Evolutionary conservation across 2,888 invertebrate species (phyloP), one percentile per base, ranked within the genome.

Genomic region (Coelopa pilipes): DNA sequence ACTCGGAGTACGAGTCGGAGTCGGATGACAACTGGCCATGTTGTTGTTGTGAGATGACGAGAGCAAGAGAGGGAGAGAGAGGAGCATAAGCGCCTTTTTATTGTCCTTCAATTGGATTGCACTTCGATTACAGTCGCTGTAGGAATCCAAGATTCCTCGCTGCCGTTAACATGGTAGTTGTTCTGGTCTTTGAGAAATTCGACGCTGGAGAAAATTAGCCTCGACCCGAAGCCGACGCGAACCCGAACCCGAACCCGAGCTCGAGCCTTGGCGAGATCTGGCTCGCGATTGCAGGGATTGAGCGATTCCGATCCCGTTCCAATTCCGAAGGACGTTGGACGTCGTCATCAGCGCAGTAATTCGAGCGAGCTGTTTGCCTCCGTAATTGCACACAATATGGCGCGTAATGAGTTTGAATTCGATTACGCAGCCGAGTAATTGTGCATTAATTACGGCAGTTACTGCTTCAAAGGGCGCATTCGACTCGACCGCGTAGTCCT

Each of bases 71-170:
- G 34, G 7, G 34, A 34, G 34, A 34, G 34, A 34, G 34, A 34
- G 7, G 34, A 7, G 7, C 4, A 34, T 4, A 7, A 34, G 34
- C 34, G 34, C 34, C 70, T 75, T 82, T 84, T 85, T 81, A 85
- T 85, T 85, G 84, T 82, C 80, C 82, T 83, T 85, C 84, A 84
- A 85, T 85, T 85, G 84, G 79, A 34, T 47, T 63, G 47, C 49
- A 34, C 17, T 45, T 45, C 45, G 45, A 45, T 12, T 24, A 53
- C 62, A 34, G 45, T 2, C 45, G 15, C 46, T n/a, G 13, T n/a
- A 34, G 17, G 46, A n/a, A 45, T 17, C 21, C 70, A 49, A 53
- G 62, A 70, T 62, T 50, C 24, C n/a, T 15, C 50, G 34, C 62
- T 70, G 62, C 11, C 53, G 72, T 76, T 75, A 69, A 60, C 17